Conservation (phyloP, 2,797 vertebrate species). For the Eurystomus glaucurus region DNA sequence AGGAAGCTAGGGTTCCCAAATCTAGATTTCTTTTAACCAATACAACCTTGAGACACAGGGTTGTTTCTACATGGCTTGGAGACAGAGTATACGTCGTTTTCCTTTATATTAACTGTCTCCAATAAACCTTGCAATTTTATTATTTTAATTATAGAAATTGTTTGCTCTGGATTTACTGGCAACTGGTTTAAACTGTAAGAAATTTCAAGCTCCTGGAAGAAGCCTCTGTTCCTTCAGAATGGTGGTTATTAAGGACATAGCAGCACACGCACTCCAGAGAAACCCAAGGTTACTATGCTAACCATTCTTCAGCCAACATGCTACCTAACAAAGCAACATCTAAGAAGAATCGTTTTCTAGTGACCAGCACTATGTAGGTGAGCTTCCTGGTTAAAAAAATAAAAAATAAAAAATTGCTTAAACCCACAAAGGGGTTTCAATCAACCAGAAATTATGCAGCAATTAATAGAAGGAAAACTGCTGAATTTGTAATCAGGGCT, state of each 20-base stretch:
- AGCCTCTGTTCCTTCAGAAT: background rate
- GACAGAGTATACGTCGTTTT: background rate
- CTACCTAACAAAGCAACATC: background rate
- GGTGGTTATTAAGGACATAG: background rate
- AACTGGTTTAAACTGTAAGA: background rate
- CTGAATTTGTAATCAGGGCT: background rate
- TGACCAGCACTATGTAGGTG: background rate
- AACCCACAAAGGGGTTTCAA: background rate
- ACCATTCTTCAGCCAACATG: background rate
- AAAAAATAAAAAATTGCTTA: background rate
- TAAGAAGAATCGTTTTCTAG: background rate
- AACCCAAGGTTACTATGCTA: background rate
- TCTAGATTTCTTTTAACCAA: background rate
- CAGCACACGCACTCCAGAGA: background rate
- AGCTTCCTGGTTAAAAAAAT: background rate
- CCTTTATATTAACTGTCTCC: background rate
- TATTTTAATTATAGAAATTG: background rate
- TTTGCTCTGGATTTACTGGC: background rate
- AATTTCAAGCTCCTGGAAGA: background rate
- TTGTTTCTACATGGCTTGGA: rapidly evolving
- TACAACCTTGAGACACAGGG: background rate
- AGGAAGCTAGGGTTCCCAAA: background rate
- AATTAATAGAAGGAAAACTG: background rate
- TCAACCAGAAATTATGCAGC: background rate
- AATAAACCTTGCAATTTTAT: background rate